Conservation (phyloP, 1,140 invertebrate genomes). For the Nasonia vitripennis region DNA sequence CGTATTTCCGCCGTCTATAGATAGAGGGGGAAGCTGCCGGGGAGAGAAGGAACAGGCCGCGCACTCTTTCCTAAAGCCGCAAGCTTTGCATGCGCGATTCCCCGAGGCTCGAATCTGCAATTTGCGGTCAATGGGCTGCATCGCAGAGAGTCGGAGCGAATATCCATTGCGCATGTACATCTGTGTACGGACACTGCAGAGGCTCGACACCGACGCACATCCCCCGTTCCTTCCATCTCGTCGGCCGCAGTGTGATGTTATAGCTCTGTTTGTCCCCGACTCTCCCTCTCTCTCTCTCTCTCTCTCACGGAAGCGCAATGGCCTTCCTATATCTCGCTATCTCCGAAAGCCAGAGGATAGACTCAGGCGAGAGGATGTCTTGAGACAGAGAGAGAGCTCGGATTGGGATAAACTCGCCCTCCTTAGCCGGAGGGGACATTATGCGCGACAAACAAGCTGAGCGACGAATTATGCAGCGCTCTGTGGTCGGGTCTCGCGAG, state of each 20-base stretch:
- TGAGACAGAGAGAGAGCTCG: too few relatives aligned
- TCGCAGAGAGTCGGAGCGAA: background rate
- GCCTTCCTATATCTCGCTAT: too few relatives aligned
- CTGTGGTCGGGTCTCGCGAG: too few relatives aligned
- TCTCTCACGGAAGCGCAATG: background rate
- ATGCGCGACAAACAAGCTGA: slow-evolving; percentile 7
- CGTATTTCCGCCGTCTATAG: background rate
- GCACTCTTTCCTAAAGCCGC: slow-evolving; percentile 9
- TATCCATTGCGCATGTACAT: background rate
- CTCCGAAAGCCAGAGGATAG: too few relatives aligned
- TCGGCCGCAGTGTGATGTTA: background rate
- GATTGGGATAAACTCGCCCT: too few relatives aligned
- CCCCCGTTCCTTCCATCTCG: background rate
- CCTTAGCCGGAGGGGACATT: too few relatives aligned
- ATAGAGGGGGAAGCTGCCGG: background rate
- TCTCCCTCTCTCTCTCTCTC: too few relatives aligned
- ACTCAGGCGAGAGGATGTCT: too few relatives aligned
- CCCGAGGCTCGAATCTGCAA: slow-evolving; percentile 26
- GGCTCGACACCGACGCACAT: background rate
- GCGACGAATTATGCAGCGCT: background rate
- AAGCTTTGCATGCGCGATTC: slow-evolving; percentile 15
- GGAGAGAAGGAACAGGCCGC: background rate
- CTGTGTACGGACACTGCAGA: background rate
- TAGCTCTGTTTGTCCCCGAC: background rate
- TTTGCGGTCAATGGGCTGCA: slow-evolving; percentile 23